These are phyloP conservation scores for Stegastes partitus DNA, from an alignment of 2,113 vertebrate species.

Conservation along the genomic window DNA sequence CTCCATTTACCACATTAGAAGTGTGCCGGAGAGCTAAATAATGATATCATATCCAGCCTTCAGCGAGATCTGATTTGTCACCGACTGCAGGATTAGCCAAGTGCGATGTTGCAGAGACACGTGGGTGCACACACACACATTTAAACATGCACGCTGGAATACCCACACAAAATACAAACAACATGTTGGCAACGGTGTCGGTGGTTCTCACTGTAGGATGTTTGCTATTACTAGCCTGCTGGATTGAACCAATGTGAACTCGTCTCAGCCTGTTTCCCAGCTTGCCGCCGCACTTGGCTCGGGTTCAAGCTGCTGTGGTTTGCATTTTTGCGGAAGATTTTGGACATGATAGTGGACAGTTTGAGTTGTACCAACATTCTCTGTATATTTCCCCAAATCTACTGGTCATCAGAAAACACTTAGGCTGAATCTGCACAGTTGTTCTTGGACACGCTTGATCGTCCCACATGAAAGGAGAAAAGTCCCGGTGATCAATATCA, in stretches of 20 bases:
- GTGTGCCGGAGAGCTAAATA: background rate
- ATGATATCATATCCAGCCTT: background rate
- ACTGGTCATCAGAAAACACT: constrained; percentile 71
- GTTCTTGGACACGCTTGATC: constrained; percentile 64
- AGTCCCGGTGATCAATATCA: constrained; percentile 49
- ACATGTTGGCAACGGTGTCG: constrained; percentile 22
- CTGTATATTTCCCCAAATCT: constrained; percentile 66
- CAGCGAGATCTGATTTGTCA: constrained; percentile 2
- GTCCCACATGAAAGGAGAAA: constrained; percentile 68
- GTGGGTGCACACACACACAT: constrained; percentile 9
- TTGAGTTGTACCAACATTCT: constrained; percentile 59
- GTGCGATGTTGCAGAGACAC: background rate
- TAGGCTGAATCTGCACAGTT: constrained; percentile 50
- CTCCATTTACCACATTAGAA: background rate
- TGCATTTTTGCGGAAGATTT: constrained; percentile 69
- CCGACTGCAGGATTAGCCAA: background rate
- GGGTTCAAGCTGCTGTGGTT: constrained; percentile 57
- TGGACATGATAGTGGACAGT: constrained; percentile 64
- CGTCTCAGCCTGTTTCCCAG: constrained; percentile 52
- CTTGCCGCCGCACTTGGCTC: constrained; percentile 53
- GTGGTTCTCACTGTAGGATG: constrained; percentile 39
- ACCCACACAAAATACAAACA: constrained; percentile 30
- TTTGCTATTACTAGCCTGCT: constrained; percentile 54
- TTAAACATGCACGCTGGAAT: constrained; percentile 6
- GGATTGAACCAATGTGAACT: constrained; percentile 65